Evolutionary conservation across 2,888 invertebrate species (phyloP).

Genomic region (Sesamia inferens): DNA sequence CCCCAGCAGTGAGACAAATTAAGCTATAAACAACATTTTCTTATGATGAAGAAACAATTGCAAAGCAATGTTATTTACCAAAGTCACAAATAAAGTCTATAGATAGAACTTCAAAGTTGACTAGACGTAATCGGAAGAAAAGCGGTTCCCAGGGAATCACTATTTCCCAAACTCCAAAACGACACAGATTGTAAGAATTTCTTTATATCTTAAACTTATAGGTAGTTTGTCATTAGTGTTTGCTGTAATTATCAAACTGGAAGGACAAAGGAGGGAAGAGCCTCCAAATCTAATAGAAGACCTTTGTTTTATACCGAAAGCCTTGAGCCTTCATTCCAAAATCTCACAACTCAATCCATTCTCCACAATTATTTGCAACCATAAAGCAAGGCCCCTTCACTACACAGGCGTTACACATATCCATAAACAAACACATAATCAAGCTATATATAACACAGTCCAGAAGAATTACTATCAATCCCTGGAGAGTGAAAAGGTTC

Average conservation of each 20-base stretch:
- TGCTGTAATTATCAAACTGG: not conserved
- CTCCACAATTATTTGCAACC: not conserved
- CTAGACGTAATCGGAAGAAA: too few relatives aligned
- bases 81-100: not conserved
- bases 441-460: slow-evolving; percentile 49
- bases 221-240: too few relatives aligned
- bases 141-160: not conserved
- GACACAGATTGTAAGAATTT: too few relatives aligned
- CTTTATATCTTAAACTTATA: not conserved
- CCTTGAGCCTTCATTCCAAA: not conserved
- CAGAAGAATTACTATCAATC: slow-evolving; percentile 64
- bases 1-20: too few relatives aligned
- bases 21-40: not conserved
- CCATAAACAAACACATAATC: slow-evolving; percentile 61
- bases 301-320: too few relatives aligned
- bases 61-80: too few relatives aligned
- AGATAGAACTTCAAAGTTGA: not conserved
- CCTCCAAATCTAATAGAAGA: too few relatives aligned
- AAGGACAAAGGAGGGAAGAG: too few relatives aligned
- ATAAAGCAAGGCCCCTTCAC: slow-evolving; percentile 47
- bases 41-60: not conserved
- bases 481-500: slow-evolving; percentile 62
- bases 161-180: not conserved
- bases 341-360: slow-evolving; percentile 1
- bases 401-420: slow-evolving; percentile 24